A percentile compares a stretch with the other conserved stretches of the same genome.
phyloP scores from a whole-genome alignment of 2,113 vertebrate species.

The Rhombomys opimus region DNA sequence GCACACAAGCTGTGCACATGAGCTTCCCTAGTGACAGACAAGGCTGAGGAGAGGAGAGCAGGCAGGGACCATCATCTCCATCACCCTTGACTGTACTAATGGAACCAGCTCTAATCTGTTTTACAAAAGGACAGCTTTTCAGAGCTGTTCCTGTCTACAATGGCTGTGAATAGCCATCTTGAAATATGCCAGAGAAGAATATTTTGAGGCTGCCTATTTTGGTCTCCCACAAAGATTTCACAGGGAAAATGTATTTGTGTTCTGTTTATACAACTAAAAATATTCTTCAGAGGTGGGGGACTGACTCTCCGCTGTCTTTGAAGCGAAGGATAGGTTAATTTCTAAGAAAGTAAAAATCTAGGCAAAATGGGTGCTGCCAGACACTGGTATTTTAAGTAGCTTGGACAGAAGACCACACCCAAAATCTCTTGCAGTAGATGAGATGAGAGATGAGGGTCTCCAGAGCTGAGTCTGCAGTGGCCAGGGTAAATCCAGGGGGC shows the following conservation, averaged over 20 bases:
- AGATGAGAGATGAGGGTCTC: neutral
- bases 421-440: neutral
- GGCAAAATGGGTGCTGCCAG: neutral
- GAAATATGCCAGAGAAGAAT: constrained; percentile 25
- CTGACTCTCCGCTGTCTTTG: constrained; percentile 23
- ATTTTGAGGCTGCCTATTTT: constrained; percentile 56
- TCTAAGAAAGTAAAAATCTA: constrained; percentile 46
- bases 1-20: no score
- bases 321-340: constrained; percentile 22
- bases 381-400: neutral
- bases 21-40: neutral
- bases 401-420: neutral
- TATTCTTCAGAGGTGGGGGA: neutral
- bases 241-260: constrained; percentile 21
- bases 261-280: constrained; percentile 43
- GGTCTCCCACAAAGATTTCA: neutral
- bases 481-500: fast-evolving
- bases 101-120: neutral
- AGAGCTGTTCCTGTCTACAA: neutral
- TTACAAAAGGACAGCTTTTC: neutral
- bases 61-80: neutral
- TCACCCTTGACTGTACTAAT: neutral
- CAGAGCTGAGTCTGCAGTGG: no score
- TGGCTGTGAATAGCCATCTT: constrained; percentile 52
- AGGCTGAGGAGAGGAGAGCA: neutral